These are phyloP conservation scores for Marmota flaviventris DNA, from an alignment of 2,113 vertebrate genomes.

Conservation along the genomic window DNA sequence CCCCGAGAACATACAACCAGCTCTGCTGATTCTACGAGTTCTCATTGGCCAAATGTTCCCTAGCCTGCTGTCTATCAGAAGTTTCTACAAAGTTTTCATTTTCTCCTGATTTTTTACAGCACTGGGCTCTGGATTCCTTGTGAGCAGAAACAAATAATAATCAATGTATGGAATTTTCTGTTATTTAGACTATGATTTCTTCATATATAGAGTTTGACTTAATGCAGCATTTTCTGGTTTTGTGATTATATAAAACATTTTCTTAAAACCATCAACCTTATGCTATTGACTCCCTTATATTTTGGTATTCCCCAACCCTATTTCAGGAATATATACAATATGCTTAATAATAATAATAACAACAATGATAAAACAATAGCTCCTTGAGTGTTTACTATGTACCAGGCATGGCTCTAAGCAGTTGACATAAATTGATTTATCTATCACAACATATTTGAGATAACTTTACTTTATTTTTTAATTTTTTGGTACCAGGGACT, in stretches of 20 bases:
- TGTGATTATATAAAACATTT: not conserved
- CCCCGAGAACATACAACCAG: not conserved
- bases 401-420: not conserved
- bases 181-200: not conserved
- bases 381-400: not conserved
- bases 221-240: not conserved
- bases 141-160: not conserved
- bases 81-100: conserved; percentile 16
- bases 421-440: not conserved
- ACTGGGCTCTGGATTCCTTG: not conserved
- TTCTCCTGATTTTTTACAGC: not conserved
- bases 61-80: conserved; percentile 36
- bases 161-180: not conserved
- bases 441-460: not conserved
- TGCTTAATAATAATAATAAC: not conserved
- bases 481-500: too few relatives aligned
- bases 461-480: not conserved
- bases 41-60: not conserved
- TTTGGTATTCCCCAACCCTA: not conserved
- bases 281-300: not conserved
- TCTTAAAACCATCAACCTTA: not conserved
- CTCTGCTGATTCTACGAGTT: not conserved
- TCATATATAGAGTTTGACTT: not conserved
- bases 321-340: not conserved
- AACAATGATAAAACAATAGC: not conserved